Evolutionary conservation across 2,888 invertebrate genomes (phyloP), one percentile per base, ranked within the genome.

Genomic region (Drosophila gaucha): DNA sequence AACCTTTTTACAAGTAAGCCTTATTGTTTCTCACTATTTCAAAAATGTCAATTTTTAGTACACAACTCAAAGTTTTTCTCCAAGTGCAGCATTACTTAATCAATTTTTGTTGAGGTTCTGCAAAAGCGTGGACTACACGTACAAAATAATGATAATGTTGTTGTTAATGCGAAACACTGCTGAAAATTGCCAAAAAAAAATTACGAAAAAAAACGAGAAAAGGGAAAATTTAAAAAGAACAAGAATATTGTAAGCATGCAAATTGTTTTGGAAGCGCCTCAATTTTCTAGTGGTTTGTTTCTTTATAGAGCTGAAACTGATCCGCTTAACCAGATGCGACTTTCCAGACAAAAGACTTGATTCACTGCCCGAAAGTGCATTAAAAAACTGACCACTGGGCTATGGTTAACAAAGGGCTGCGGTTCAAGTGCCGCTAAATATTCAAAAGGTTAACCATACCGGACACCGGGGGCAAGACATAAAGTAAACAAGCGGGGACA

Each of bases 371-470:
- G 76, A 76, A 74, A 86, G 75, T 84, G 83, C 83, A 86, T 78
- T 70, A 70, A 71, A 63, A 51, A 49, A 50, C 59, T 68, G 67
- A 64, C 65, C 66, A 51, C 30, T 35, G 47, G 56, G 12, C 14
- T 24, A 20, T n/a, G 30, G 36, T 1, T 10, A 36, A 66, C 66
- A 66, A 74, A 56, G 36, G 60, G 18, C 22, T 14, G 41, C 33
- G 33, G 30, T 36, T 77, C 69, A 67, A 77, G 77, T 70, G 67
- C 69, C 54, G 62, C 77, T 67, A 64, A 72, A 76, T 74, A 73
- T 76, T 80, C 76, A 86, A 85, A 79, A 86, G 84, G 84, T 85
- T 86, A 86, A 80, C 77, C 75, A 39, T 44, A 28, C 51, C 44
- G 57, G 66, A 51, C 52, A 51, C 63, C 39, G 51, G 26, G 39